Percentiles rank a stretch among this genome's conserved stretches.
Conservation (phyloP, 2,113 vertebrate species). For the Ictidomys tridecemlineatus region DNA sequence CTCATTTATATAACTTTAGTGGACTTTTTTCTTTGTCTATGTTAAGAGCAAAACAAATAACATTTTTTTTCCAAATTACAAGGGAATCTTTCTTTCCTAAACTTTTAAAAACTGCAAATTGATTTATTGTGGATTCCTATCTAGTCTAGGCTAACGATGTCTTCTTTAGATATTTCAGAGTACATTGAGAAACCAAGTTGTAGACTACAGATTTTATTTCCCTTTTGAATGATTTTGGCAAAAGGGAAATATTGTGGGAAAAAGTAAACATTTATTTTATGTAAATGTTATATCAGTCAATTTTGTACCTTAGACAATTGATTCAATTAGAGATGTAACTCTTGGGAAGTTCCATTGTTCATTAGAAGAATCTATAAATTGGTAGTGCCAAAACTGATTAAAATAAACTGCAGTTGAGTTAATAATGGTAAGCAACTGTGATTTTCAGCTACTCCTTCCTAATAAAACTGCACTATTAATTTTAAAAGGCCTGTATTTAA, state of each 20-base stretch:
- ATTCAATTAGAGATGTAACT: neutral
- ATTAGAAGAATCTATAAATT: conserved; percentile 4
- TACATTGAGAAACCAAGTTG: neutral
- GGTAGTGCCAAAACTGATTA: conserved; percentile 44
- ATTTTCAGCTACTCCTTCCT: conserved; percentile 40
- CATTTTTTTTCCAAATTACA: neutral
- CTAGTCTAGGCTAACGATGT: neutral
- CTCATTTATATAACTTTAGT: neutral
- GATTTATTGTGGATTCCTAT: neutral
- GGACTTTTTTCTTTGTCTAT: neutral
- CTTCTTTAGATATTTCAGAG: neutral
- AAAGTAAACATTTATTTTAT: neutral
- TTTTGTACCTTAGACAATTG: conserved; percentile 5
- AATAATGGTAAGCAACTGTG: conserved; percentile 51
- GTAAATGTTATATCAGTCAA: conserved; percentile 14
- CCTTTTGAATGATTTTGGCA: neutral
- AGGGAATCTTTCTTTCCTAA: neutral
- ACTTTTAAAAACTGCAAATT: neutral
- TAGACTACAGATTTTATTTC: neutral
- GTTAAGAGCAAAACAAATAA: neutral
- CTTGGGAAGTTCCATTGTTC: neutral
- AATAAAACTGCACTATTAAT: neutral
- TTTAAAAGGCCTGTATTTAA: conserved; percentile 44
- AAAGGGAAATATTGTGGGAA: neutral
- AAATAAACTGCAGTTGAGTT: conserved; percentile 38